Evolutionary conservation across 2,797 vertebrate species (phyloP), one percentile per base, ranked within the genome.

Genomic region (Falco columbarius): DNA sequence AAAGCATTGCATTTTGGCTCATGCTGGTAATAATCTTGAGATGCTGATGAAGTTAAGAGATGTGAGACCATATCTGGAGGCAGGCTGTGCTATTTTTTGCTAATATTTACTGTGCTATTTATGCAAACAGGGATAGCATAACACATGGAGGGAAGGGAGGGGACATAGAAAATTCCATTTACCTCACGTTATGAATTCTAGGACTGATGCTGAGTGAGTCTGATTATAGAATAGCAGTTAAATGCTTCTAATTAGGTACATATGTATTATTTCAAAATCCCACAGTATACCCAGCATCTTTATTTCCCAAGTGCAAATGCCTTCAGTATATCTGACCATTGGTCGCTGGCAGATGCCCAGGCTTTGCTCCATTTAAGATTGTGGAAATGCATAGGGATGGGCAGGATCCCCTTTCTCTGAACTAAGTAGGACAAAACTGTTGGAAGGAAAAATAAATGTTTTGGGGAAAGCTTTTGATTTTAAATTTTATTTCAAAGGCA

Each of bases 381-480:
- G 19, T 16, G 17, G 59, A 86, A 81, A 54, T 49, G 5, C 22
- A 2, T 38, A 58, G 32, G 23, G 40, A 85, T 22, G 40, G 12
- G 14, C 67, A 34, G 32, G n/a, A 70, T 63, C n/a, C 36, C 21
- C 47, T 76, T 89, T 76, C n/a, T 59, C 42, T 61, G 26, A 90
- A 72, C 30, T 40, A 40, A 56, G 34, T 19, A 63, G 63, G 49
- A 71, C 52, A 94, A 65, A 81, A 73, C 22, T 62, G 36, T 77
- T 86, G 20, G 32, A 85, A 91, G 38, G 59, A 87, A 71, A 87
- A 73, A 10, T 19, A 76, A 40, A 49, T 62, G 26, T 75, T 94
- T 54, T 63, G 20, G 46, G 54, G 24, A 68, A 91, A 84, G 49
- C 79, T 93, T 95, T 91, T 92, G 23, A 77, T 90, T 85, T 95